These are phyloP conservation scores for Callipepla squamata DNA, from an alignment of 2,113 vertebrate species.

Conservation along the genomic window DNA sequence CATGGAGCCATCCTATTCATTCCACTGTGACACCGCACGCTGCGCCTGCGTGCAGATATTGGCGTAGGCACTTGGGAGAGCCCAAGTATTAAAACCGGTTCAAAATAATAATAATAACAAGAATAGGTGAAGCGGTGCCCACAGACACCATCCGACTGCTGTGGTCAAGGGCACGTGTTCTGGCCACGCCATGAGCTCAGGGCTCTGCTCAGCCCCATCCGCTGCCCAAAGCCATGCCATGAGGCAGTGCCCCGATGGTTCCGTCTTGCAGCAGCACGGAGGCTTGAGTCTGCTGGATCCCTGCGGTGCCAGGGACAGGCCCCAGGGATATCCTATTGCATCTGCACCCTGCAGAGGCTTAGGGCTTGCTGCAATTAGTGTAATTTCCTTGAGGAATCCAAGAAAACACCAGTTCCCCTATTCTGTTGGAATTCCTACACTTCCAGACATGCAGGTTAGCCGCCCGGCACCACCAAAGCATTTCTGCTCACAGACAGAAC, in stretches of 20 bases:
- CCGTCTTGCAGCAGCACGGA: too few relatives aligned
- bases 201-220: background rate
- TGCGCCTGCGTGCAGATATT: background rate
- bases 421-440: constrained; percentile 43
- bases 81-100: constrained; percentile 1
- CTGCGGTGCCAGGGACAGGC: background rate
- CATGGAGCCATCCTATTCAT: constrained; percentile 5
- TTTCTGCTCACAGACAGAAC: constrained; percentile 49
- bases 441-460: constrained; percentile 55
- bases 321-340: background rate
- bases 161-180: rapidly evolving
- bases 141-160: too few relatives aligned
- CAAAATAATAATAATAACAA: background rate
- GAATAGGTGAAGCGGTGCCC: too few relatives aligned
- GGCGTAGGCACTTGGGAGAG: background rate
- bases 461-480: constrained; percentile 33
- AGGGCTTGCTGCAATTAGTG: background rate
- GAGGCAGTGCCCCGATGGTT: too few relatives aligned
- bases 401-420: constrained; percentile 28
- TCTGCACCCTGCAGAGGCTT: background rate
- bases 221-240: background rate
- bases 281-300: too few relatives aligned
- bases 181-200: background rate
- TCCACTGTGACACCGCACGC: background rate
- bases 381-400: constrained; percentile 50